Evolutionary conservation across 2,797 vertebrate genomes (phyloP).

Genomic region (Sarcoramphus papa): DNA sequence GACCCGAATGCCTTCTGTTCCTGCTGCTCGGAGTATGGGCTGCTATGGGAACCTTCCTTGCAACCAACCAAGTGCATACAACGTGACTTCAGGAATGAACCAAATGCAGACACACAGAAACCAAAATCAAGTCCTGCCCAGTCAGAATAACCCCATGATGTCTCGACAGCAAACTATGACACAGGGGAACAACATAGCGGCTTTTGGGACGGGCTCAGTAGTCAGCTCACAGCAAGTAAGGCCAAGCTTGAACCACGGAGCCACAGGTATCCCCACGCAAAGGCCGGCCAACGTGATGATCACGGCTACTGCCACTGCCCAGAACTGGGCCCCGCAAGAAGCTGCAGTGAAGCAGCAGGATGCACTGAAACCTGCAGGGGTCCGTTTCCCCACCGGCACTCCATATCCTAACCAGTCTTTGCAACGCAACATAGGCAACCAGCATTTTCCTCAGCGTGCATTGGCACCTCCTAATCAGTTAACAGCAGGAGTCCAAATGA

Average conservation of each 20-base stretch:
- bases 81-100: slow-evolving; percentile 66
- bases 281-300: slow-evolving; percentile 78
- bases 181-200: slow-evolving; percentile 38
- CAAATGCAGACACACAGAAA: slow-evolving; percentile 83
- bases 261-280: slow-evolving; percentile 71
- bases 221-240: slow-evolving; percentile 78
- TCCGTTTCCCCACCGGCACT: slow-evolving; percentile 76
- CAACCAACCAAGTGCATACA: slow-evolving; percentile 73
- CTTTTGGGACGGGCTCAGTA: slow-evolving; percentile 77
- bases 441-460: slow-evolving; percentile 81
- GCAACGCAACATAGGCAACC: slow-evolving; percentile 76
- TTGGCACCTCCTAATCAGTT: slow-evolving; percentile 83
- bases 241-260: slow-evolving; percentile 74
- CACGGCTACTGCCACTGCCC: slow-evolving; percentile 62
- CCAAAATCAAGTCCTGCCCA: slow-evolving; percentile 76
- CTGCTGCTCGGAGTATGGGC: slow-evolving; percentile 73
- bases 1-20: slow-evolving; percentile 78
- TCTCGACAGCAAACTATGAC: slow-evolving; percentile 75
- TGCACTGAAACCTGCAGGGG: slow-evolving; percentile 66
- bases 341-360: slow-evolving; percentile 78
- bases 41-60: slow-evolving; percentile 80
- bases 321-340: slow-evolving; percentile 79
- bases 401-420: slow-evolving; percentile 77
- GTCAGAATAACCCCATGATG: slow-evolving; percentile 80
- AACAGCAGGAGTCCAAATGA: slow-evolving; percentile 80